Base-by-base conservation (phyloP, 2,888 invertebrate genomes). In the Lycophotia porphyrea region DNA sequence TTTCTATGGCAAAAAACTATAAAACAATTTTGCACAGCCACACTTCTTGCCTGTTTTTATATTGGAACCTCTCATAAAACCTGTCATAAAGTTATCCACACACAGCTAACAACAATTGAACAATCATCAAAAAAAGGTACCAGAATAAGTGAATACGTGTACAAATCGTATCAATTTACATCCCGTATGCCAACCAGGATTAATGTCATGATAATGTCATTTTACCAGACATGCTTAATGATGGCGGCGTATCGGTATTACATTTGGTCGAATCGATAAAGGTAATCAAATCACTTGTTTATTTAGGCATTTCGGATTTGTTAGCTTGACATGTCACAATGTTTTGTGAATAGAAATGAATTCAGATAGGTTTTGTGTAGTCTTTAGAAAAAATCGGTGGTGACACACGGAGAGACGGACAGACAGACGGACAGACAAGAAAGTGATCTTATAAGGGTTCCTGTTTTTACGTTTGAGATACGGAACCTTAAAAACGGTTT, bases 191-290 rank as follows among this genome's bases (percentile, higher is more conserved):
- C 52, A 68, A 71, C 52, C 65, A 42, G 75, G 84, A 81, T 84
- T 81, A 78, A 77, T 64, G 73, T 73, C 76, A 79, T 27, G 79
- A 78, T 86, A 81, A 84, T 80, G 76, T 87, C 78, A 81, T 75
- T 86, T 66, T 58, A 79, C 44, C 47, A 66, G 63, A 73, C 67
- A 65, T 69, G 74, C n/a, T 65, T 81, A 75, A 86, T 84, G 73
- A 86, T 58, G 65, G 75, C 49, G 66, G 55, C 36, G 44, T 74
- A 63, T 69, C 68, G 61, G 68, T 24, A 61, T 81, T 71, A 63
- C 39, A 76, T 82, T 71, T 24, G 76, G 64, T 58, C 34, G 24
- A 49, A 71, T 64, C 67, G 52, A 67, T 77, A 58, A 49, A 66
- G 71, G 68, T 69, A 85, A 78, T 85, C 65, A 64, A 84, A 84